phyloP scores from a whole-genome alignment of 2,888 invertebrate genomes.

The Agriotes lineatus region DNA sequence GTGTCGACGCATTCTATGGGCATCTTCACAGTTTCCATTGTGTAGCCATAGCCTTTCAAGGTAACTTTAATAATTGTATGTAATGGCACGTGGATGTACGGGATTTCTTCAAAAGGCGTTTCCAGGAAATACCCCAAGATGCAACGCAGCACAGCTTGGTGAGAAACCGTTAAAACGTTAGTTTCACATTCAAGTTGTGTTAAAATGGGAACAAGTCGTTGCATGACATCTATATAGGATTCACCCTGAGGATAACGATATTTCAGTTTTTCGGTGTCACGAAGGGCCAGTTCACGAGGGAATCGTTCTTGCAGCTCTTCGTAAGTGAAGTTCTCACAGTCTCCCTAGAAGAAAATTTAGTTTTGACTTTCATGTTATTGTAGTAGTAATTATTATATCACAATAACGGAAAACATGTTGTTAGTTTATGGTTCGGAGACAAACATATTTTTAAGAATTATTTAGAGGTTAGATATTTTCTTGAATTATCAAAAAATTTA shows the following conservation, averaged over 20 bases:
- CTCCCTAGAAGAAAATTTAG: slow-evolving; percentile 83
- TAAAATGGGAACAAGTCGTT: slow-evolving; percentile 88
- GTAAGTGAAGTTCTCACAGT: slow-evolving; percentile 93
- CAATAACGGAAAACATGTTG: too few species aligned
- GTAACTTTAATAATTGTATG: slow-evolving; percentile 93
- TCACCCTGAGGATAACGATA: slow-evolving; percentile 89
- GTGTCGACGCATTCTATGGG: slow-evolving; percentile 94
- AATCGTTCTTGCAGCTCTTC: slow-evolving; percentile 93
- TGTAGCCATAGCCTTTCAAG: slow-evolving; percentile 90
- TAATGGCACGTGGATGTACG: slow-evolving; percentile 85
- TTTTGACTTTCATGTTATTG: too few species aligned
- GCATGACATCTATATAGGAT: slow-evolving; percentile 94
- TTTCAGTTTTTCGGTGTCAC: slow-evolving; percentile 92
- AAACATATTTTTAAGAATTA: too few species aligned
- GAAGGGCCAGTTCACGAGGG: slow-evolving; percentile 91
- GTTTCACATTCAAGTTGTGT: slow-evolving; percentile 88
- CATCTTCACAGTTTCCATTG: slow-evolving; percentile 87
- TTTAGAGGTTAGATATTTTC: too few species aligned
- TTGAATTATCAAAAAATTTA: too few species aligned
- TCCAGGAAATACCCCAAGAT: slow-evolving; percentile 93
- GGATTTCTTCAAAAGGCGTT: slow-evolving; percentile 79
- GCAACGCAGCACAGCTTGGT: slow-evolving; percentile 92
- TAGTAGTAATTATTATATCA: too few species aligned
- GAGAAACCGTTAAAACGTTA: slow-evolving; percentile 87
- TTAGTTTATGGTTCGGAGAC: too few species aligned